Conservation (phyloP, 2,888 invertebrate genomes). For the Syrista parreyssii region DNA sequence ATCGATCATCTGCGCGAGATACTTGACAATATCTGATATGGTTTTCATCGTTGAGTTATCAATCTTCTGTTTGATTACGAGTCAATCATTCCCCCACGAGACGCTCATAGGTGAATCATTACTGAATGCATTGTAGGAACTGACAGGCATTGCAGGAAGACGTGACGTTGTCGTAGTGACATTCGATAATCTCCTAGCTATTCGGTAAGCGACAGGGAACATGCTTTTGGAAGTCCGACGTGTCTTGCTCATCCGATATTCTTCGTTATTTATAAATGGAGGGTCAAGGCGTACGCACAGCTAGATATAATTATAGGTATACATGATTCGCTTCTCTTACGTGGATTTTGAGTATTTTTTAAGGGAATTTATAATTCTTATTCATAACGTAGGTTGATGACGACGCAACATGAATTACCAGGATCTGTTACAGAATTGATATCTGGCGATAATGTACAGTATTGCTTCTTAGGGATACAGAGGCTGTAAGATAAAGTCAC, state of each 20-base stretch:
- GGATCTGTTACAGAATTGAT: background rate
- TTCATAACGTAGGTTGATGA: background rate
- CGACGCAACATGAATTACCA: background rate
- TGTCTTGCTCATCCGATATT: background rate
- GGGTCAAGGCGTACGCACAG: background rate
- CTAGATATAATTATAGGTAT: background rate
- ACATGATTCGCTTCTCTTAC: background rate
- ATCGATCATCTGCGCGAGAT: constrained; percentile 41
- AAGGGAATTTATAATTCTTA: background rate
- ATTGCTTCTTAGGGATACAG: background rate
- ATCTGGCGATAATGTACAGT: background rate
- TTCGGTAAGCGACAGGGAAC: background rate
- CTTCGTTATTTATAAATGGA: background rate
- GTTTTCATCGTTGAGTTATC: constrained; percentile 25
- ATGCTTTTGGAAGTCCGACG: background rate
- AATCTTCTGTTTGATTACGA: constrained; percentile 30
- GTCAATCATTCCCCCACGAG: constrained; percentile 19
- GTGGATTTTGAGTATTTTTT: background rate
- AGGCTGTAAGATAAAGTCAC: background rate
- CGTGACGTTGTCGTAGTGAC: background rate
- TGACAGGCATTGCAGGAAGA: constrained; percentile 14
- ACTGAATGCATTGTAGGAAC: background rate
- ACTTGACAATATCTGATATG: constrained; percentile 25
- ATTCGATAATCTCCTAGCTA: background rate
- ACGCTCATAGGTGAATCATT: constrained; percentile 10